A percentile compares a stretch with the other conserved stretches of the same genome.
phyloP scores from a whole-genome alignment of 92 coral and sea anemone genomes.

The Epizoanthus scotinus region DNA sequence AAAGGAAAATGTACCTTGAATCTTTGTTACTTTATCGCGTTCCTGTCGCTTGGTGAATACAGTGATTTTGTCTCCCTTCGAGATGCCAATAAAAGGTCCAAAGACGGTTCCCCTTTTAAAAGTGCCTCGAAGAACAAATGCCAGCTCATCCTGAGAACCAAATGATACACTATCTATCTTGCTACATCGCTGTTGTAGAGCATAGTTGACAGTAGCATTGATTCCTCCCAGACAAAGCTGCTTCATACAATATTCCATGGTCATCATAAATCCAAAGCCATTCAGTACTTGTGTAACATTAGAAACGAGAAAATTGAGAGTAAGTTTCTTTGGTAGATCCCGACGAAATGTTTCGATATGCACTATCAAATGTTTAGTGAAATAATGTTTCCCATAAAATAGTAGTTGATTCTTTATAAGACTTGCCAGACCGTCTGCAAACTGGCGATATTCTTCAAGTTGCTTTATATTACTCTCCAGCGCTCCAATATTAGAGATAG shows the following conservation, averaged over 20 bases:
- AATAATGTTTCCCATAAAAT: constrained; percentile 17
- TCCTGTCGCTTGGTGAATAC: constrained; percentile 17
- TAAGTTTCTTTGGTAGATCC: not conserved
- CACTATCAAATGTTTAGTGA: not conserved
- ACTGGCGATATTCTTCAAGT: constrained; percentile 24
- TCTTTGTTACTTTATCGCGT: not conserved
- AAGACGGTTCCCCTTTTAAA: not conserved
- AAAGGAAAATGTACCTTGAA: constrained; percentile 19
- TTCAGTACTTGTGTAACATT: constrained; percentile 33
- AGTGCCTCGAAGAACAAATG: constrained; percentile 27
- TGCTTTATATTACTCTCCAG: constrained; percentile 10
- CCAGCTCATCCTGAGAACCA: not conserved
- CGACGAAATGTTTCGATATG: constrained; percentile 32
- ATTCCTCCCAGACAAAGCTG: constrained; percentile 24
- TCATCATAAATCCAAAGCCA: constrained; percentile 26
- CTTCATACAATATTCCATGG: constrained; percentile 23
- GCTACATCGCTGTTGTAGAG: constrained; percentile 1
- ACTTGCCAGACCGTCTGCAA: constrained; percentile 27
- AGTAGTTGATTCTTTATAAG: constrained; percentile 8
- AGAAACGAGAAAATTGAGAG: not conserved
- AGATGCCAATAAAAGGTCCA: constrained; percentile 15
- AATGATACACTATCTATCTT: not conserved
- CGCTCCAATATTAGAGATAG: constrained; percentile 8
- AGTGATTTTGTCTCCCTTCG: constrained; percentile 12
- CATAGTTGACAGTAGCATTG: constrained; percentile 32